Evolutionary conservation across 2,888 invertebrate genomes (phyloP), one percentile per base, ranked within the genome.

Genomic region (Ochlodes sylvanus): DNA sequence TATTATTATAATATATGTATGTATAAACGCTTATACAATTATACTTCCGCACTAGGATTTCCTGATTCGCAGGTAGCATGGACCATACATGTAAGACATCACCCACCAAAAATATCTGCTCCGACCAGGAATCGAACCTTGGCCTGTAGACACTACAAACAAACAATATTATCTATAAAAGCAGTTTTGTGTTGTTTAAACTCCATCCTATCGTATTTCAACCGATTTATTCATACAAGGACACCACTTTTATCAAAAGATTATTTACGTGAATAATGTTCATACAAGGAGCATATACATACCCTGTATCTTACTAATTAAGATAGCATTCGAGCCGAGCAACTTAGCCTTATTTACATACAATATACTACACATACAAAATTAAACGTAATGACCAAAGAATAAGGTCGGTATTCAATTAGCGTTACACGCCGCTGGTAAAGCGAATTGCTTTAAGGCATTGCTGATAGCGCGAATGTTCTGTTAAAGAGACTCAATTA

Each of bases 271-370:
- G 76, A 75, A 72, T 75, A 74, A 76, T 73, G 72, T 71, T 71
- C 71, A 72, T 68, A 68, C 73, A 70, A 65, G 71, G 62, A 58
- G 70, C 69, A 72, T 71, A 76, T 73, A 76, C 75, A 74, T 75
- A 74, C 71, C 72, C 73, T 79, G 78, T 81, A 83, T 82, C 79
- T 75, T 72, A 72, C 80, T 83, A 83, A 84, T 84, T 84, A 84
- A 84, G 84, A 83, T 83, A 82, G 78, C 76, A 73, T 71, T 75
- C 75, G 73, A 74, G 72, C 74, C 69, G 77, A 79, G 78, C 79
- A 79, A 76, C 78, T 72, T 74, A 71, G 75, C 76, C 76, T 79
- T 76, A 81, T 83, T 82, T 79, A 77, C 80, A 81, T 80, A 50
- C 68, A 67, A 71, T 72, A 71, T 68, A 66, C 34, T 19, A 42